Base-by-base conservation (phyloP, 1,140 invertebrate species). In the Brachionus asplanchnoidis region DNA sequence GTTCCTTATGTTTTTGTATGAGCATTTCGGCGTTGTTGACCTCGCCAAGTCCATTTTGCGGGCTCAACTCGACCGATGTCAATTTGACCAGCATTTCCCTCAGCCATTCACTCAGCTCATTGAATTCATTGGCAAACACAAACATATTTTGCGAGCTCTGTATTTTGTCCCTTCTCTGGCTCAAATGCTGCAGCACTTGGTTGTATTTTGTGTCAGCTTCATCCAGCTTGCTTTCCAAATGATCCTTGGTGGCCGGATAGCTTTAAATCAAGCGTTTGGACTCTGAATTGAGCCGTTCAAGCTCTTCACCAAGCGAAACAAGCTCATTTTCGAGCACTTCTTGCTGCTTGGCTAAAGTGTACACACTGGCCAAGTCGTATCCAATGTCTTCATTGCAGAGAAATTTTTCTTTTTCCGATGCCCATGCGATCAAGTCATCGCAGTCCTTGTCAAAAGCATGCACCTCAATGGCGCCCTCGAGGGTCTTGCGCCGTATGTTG, bases 401-500 rank as follows among this genome's bases (percentile, higher is more conserved):
- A 46, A 82, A 82, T 65, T 68, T 60, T 17, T 82, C 79, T 44
- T 82, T 82, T 40, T 82, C 79, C 11, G 32, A 28, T 9, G 79
- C 65, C 82, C 82, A 84, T 6, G 82, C 23, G 6, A 84, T 50
- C 28, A 84, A 36, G 20, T 84, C 82, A 32, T 70, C 82, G 70
- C 82, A 84, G 20, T 84, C 82, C 53, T 73, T 68, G 32, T 84
- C 65, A 60, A 84, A 84, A 32, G 65, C 82, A 56, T 70, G 66
- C 14, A 70, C 60, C 26, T 73, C 66, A 23, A 84, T 84, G 36
- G 82, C 60, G 20, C 42, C 32, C 17, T 84, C 66, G 5, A 84
- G 23, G 7, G 66, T 70, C 20, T 84, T 73, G 14, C 60, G 60
- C n/a, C 82, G 7, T 17, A 68, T 26, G 20, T 84, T 42, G 14